These are phyloP conservation scores for Pituophis catenifer DNA, from an alignment of 2,113 vertebrate species.

Conservation along the genomic window DNA sequence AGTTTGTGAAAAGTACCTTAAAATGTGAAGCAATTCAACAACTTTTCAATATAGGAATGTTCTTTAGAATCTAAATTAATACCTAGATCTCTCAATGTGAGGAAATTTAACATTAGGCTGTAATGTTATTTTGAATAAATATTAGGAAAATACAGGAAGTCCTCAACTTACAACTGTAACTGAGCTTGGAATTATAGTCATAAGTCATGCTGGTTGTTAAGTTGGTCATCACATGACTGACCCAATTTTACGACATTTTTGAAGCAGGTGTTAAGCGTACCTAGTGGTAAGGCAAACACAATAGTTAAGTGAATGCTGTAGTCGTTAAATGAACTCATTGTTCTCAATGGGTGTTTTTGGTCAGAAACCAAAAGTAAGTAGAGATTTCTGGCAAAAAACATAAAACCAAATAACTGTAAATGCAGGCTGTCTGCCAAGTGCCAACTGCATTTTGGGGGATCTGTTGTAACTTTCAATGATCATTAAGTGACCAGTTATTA, in stretches of 20 bases:
- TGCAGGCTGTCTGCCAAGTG: neutral
- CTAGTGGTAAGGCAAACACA: neutral
- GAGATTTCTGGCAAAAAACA: neutral
- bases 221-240: neutral
- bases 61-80: neutral
- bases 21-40: neutral
- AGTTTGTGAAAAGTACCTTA: neutral
- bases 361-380: neutral
- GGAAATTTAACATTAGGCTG: neutral
- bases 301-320: neutral
- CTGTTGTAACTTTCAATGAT: neutral
- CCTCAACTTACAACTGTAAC: neutral
- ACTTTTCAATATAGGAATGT: neutral
- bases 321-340: neutral
- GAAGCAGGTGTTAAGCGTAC: neutral
- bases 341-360: neutral
- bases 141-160: neutral
- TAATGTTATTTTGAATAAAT: neutral
- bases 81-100: neutral
- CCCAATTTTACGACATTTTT: neutral
- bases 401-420: neutral
- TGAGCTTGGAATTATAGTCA: neutral
- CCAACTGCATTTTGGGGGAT: neutral
- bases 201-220: neutral
- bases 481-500: neutral